A percentile compares a stretch with the other conserved stretches of the same genome.
These are phyloP conservation scores for Pica pica DNA, from an alignment of 2,113 vertebrate species.

Conservation along the genomic window DNA sequence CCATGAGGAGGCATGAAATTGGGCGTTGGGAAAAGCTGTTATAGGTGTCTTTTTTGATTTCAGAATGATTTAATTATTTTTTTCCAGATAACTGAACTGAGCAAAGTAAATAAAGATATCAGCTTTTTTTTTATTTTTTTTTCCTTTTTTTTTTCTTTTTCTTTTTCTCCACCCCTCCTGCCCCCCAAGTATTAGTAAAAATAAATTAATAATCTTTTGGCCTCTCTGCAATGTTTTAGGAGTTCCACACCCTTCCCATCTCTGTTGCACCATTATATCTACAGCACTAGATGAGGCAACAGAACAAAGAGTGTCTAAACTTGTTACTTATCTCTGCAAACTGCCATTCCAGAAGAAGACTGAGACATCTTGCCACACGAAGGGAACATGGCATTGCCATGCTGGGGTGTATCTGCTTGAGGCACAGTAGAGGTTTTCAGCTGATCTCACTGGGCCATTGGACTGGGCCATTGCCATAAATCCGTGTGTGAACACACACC, in stretches of 20 bases:
- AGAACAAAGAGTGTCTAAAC: not conserved
- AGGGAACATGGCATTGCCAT: not conserved
- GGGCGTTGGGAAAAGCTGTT: slow-evolving; percentile 20
- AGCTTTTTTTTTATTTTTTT: not conserved
- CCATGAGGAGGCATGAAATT: slow-evolving; percentile 61
- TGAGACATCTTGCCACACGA: not conserved
- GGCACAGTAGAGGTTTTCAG: not conserved
- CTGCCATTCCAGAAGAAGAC: not conserved
- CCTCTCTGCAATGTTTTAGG: not conserved
- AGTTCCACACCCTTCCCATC: not conserved
- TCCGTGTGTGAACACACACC: accelerated
- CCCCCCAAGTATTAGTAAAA: not conserved
- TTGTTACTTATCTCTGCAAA: not conserved
- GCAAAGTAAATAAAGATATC: slow-evolving; percentile 16
- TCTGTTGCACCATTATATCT: not conserved
- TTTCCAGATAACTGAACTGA: not conserved
- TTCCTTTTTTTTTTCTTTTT: too few relatives aligned
- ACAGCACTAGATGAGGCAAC: not conserved
- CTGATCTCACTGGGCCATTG: not conserved
- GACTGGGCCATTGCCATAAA: not conserved
- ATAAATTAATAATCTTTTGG: not conserved
- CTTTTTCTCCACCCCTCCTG: accelerated
- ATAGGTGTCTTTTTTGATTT: slow-evolving; percentile 32
- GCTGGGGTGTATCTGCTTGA: not conserved
- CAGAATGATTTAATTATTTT: slow-evolving; percentile 54